Base-by-base conservation (phyloP, 2,113 vertebrate species). In the Atractosteus spatula region DNA sequence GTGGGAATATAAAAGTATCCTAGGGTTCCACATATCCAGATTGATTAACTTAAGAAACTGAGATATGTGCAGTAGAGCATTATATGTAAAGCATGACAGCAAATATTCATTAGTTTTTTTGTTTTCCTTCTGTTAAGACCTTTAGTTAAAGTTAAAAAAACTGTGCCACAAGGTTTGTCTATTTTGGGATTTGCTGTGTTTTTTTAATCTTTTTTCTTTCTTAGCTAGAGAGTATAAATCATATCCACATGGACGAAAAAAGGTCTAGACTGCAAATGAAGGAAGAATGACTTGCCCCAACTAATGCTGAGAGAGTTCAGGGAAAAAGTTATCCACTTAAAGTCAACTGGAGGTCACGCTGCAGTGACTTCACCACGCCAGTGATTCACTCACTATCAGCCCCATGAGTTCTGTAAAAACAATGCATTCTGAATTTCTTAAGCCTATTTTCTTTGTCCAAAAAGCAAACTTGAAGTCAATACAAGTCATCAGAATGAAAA, bases 371-470 rank as follows among this genome's bases (percentile, higher is more conserved):
- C 66, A 55, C 17, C n/a, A 13, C 8, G 2, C 7, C 3, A 12
- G 41, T 68, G 16, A 68, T 68, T 68, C 66, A 29, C 8, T 68
- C 66, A 29, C 8, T 17, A 45, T 68, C 8, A 55, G 16, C 11
- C 16, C 45, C 13, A 8, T 54, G 17, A 17, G 66, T 10, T 8
- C 51, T 41, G 17, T 68, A 55, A 68, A 55, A 41, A 14, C 16
- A n/a, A 59, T 4, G 14, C 51, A 67, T 67, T 67, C n/a, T 41
- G 11, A n/a, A 55, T 55, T 12, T 41, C 47, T 8, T 4, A 17
- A 65, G 11, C 8, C 11, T 42, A 12, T 13, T 2, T 29, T 2
- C 29, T 29, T 29, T 29, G 29, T 29, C 29, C 29, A 1, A 2
- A 29, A 29, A 29, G 29, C 29, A 29, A 29, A 29, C 2, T 29